A percentile compares a stretch with the other conserved stretches of the same genome.
Conservation (phyloP, 2,888 invertebrate species). For the Luperina testacea region DNA sequence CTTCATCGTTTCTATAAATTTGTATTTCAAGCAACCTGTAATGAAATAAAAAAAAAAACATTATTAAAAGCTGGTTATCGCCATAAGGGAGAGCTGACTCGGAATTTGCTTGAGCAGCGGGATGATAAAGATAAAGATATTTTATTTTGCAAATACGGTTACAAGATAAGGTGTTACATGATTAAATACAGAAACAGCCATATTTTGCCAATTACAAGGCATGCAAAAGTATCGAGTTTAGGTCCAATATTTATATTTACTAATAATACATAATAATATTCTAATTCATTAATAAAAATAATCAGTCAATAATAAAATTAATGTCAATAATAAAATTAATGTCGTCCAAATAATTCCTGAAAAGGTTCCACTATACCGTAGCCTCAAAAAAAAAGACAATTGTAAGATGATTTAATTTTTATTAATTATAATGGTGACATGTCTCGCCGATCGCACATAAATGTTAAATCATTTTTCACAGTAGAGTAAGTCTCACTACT, state of each 20-base stretch:
- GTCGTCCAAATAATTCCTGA: not conserved
- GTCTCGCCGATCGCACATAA: not conserved
- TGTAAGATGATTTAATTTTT: not conserved
- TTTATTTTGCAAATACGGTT: too few species aligned
- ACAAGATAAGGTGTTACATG: too few species aligned
- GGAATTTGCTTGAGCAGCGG: not conserved
- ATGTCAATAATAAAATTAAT: too few species aligned
- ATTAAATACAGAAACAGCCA: too few species aligned
- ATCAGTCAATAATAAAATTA: too few species aligned
- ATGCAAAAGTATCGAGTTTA: too few species aligned
- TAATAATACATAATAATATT: too few species aligned
- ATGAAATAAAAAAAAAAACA: constrained; percentile 11
- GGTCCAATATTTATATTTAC: too few species aligned
- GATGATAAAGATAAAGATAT: not conserved
- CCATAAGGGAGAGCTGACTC: not conserved
- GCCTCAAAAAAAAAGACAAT: not conserved
- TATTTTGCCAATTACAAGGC: too few species aligned
- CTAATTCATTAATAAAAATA: too few species aligned
- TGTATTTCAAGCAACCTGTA: constrained; percentile 23
- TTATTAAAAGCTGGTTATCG: not conserved
- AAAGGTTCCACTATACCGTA: not conserved
- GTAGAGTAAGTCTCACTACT: not conserved
- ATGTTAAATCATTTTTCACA: not conserved
- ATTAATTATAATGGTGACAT: not conserved
- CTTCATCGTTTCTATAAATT: constrained; percentile 30